phyloP scores from a whole-genome alignment of 1,140 invertebrate species.

The Megalonaias nervosa region DNA sequence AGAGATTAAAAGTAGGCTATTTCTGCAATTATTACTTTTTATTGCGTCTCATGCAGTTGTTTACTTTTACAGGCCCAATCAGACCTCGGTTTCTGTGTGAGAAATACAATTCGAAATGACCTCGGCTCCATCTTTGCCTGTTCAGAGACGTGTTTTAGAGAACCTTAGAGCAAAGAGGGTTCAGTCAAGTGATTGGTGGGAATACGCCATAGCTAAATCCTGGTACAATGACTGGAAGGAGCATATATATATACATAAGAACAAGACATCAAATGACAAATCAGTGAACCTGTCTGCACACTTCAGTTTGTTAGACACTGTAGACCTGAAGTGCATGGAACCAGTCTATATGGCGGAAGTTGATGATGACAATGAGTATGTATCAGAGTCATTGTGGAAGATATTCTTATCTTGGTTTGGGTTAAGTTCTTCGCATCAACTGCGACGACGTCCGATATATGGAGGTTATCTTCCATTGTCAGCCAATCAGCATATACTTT shows the following conservation, averaged over 20 bases:
- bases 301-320: not conserved
- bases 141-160: not conserved
- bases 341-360: slow-evolving; percentile 11
- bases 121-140: not conserved
- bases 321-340: not conserved
- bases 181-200: slow-evolving; percentile 8
- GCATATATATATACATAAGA: not conserved
- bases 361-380: slow-evolving; percentile 4
- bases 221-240: not conserved
- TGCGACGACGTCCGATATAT: slow-evolving; percentile 7
- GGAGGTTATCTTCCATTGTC: not conserved
- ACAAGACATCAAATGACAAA: not conserved
- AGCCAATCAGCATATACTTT: not conserved
- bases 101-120: too few species aligned
- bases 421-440: slow-evolving; percentile 1
- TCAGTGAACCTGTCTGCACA: not conserved
- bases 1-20: too few species aligned
- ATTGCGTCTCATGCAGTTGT: too few species aligned
- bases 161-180: not conserved
- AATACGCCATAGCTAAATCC: slow-evolving; percentile 15
- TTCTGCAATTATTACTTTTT: too few species aligned
- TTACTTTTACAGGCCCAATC: too few species aligned
- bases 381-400: slow-evolving; percentile 8
- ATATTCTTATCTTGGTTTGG: slow-evolving; percentile 9
- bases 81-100: too few species aligned